Evolutionary conservation across 1,140 invertebrate genomes (phyloP).

Genomic region (Lasioglossum albipes): DNA sequence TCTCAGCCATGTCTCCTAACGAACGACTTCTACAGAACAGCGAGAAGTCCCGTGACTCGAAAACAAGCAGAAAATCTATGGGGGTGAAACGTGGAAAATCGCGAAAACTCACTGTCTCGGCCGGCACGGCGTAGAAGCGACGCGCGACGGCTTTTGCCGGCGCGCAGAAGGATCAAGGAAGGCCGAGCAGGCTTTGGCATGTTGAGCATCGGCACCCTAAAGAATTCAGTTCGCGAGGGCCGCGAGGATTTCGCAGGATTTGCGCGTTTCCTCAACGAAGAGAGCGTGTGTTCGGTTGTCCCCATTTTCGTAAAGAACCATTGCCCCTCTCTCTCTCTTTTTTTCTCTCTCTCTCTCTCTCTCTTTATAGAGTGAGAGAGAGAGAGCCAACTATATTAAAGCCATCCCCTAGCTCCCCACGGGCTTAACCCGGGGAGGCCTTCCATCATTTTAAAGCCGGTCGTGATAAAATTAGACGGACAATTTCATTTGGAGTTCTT

Average conservation of each 20-base stretch:
- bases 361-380: not conserved
- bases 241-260: slow-evolving; percentile 50
- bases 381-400: slow-evolving; percentile 59
- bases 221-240: slow-evolving; percentile 26
- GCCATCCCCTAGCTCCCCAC: slow-evolving; percentile 39
- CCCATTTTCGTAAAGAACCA: not conserved
- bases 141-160: not conserved
- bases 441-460: slow-evolving; percentile 76
- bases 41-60: too few species aligned
- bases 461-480: slow-evolving; percentile 73
- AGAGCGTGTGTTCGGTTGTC: slow-evolving; percentile 1
- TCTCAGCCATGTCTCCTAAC: too few species aligned
- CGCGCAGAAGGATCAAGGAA: too few species aligned
- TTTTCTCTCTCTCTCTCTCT: not conserved
- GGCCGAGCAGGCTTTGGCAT: not conserved
- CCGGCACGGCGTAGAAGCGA: not conserved
- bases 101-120: too few species aligned
- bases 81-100: too few species aligned
- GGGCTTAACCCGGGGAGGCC: slow-evolving; percentile 70
- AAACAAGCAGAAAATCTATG: too few species aligned
- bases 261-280: slow-evolving; percentile 30
- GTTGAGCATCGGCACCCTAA: slow-evolving; percentile 17
- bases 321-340: not conserved
- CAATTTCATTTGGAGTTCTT: slow-evolving; percentile 71
- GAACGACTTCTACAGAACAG: too few species aligned